Percentiles rank a stretch among this genome's conserved stretches.
These are phyloP conservation scores for Caenorhabditis latens DNA, from an alignment of 1,140 invertebrate species.

Conservation along the genomic window DNA sequence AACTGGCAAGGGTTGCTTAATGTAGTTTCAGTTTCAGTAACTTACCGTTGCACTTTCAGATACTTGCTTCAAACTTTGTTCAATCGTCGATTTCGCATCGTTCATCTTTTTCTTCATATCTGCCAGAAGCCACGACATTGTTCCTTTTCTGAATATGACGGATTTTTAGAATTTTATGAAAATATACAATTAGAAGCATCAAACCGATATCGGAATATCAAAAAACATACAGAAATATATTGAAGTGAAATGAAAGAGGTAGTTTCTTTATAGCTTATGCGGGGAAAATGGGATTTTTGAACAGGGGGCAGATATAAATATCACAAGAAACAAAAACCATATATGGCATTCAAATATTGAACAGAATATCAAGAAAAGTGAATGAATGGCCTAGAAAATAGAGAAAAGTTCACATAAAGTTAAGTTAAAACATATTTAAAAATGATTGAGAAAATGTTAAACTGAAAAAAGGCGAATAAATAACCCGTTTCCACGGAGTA, in stretches of 20 bases:
- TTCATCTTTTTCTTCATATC: constrained; percentile 57
- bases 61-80: constrained; percentile 32
- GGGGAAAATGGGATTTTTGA: neutral
- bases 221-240: neutral
- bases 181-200: neutral
- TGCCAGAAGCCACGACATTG: constrained; percentile 54
- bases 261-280: constrained; percentile 32
- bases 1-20: neutral
- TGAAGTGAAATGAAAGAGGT: neutral
- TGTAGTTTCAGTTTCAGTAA: neutral
- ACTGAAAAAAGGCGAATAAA: too few species aligned
- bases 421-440: neutral
- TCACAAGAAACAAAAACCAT: neutral
- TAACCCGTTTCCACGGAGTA: too few species aligned
- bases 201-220: constrained; percentile 13
- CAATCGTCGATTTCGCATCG: constrained; percentile 47
- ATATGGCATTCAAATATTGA: constrained; percentile 17
- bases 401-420: neutral
- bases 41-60: neutral
- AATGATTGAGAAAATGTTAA: neutral
- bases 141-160: neutral
- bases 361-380: neutral
- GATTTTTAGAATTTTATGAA: neutral
- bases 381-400: neutral
- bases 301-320: constrained; percentile 7